These are phyloP conservation scores for Trachythela sp. DNA, from an alignment of 64 coral and sea anemone genomes.

Conservation along the genomic window DNA sequence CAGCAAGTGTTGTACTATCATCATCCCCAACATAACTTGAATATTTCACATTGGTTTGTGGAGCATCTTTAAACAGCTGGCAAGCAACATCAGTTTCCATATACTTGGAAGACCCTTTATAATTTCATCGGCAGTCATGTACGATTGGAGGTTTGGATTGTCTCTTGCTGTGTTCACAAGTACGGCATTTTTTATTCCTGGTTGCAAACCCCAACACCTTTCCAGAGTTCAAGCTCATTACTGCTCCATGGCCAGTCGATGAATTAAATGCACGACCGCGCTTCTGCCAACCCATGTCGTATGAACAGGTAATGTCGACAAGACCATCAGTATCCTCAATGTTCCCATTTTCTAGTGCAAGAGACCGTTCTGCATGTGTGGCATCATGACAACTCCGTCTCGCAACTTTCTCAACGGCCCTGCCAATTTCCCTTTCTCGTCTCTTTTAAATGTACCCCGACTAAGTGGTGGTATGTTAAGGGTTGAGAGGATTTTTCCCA, in stretches of 20 bases:
- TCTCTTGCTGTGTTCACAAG: background rate
- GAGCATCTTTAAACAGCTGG: constrained; percentile 6
- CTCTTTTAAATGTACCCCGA: constrained; percentile 21
- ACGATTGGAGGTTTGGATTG: background rate
- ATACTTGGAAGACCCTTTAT: constrained; percentile 32
- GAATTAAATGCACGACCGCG: constrained; percentile 12
- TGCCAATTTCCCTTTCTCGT: constrained; percentile 35
- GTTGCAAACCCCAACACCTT: constrained; percentile 28
- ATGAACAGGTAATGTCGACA: background rate
- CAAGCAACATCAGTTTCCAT: constrained; percentile 22
- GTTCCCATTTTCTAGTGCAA: background rate
- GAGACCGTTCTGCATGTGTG: constrained; percentile 2
- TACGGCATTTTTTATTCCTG: constrained; percentile 30
- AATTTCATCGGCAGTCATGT: constrained; percentile 22
- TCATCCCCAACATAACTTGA: constrained; percentile 43
- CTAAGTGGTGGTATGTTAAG: constrained; percentile 39
- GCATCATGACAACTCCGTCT: constrained; percentile 4
- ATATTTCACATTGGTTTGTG: background rate
- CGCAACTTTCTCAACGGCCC: constrained; percentile 40
- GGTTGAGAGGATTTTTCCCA: constrained; percentile 36
- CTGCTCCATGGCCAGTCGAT: constrained; percentile 35
- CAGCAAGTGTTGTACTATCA: constrained; percentile 34
- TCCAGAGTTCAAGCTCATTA: constrained; percentile 34
- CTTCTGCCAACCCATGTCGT: constrained; percentile 51
- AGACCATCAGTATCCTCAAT: background rate